Evolutionary conservation across 2,797 vertebrate genomes (phyloP).

Genomic region (Hydrophis major): DNA sequence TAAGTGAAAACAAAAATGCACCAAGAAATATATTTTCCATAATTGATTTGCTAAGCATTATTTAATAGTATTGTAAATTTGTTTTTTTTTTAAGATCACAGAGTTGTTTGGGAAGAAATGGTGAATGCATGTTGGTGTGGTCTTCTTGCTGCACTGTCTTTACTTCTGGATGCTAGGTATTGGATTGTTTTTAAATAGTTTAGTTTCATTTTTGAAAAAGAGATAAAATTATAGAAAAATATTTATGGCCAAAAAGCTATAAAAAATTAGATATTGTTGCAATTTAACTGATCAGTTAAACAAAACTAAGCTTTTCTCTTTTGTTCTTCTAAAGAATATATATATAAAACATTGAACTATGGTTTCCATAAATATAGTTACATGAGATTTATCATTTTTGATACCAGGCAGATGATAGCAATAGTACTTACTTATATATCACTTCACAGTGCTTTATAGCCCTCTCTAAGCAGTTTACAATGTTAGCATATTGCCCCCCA

Average conservation of each 20-base stretch:
- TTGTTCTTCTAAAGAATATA: background rate
- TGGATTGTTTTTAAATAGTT: constrained; percentile 44
- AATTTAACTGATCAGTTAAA: background rate
- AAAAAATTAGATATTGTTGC: background rate
- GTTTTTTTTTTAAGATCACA: constrained; percentile 76
- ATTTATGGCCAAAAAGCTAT: background rate
- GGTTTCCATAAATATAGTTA: background rate
- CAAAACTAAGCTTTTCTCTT: background rate
- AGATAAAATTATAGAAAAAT: background rate
- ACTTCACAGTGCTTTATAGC: background rate
- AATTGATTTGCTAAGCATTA: background rate
- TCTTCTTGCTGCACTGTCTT: constrained; percentile 91
- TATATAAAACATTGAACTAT: background rate
- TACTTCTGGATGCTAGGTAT: constrained; percentile 96
- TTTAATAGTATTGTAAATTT: constrained; percentile 28
- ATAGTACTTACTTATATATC: background rate
- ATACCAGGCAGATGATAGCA: background rate
- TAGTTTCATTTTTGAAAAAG: constrained; percentile 22
- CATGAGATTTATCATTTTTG: constrained; percentile 6
- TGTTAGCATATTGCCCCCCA: no score
- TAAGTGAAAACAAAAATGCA: background rate
- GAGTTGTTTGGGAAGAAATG: constrained; percentile 98
- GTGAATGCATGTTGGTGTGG: constrained; percentile 98
- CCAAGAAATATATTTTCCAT: background rate
- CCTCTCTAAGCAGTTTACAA: no score